Base-by-base conservation (phyloP, 2,113 vertebrate genomes). In the Serilophus lunatus region DNA sequence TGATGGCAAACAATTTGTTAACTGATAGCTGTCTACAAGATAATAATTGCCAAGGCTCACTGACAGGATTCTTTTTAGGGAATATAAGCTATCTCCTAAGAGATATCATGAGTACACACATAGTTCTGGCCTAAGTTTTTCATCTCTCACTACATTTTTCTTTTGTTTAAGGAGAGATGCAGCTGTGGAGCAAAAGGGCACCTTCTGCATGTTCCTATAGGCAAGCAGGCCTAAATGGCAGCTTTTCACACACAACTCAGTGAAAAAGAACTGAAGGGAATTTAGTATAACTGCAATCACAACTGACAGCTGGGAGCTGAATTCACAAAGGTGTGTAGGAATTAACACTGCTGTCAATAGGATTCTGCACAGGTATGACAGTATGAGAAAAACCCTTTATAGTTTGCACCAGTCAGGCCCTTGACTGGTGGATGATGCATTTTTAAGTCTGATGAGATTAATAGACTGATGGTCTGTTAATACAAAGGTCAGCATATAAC, bases 21-120 rank as follows among this genome's bases (percentile, higher is more conserved):
- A 36, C 9, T 31, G 47, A 31, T 49, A 74, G 82, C 33, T 40
- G 7, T 26, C 31, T 61, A 33, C 38, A 74, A 40, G 17, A 13
- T 59, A 66, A 28, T 36, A 6, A 54, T 80, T 81, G 77, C 42
- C 69, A 70, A 74, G 65, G 36, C 9, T 91, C 12, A 31, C 17
- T 78, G 53, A 49, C 35, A 82, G 31, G 12, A 70, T 24, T 31
- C 16, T 42, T 36, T 29, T 76, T n/a, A 70, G 25, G 82, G 14
- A 93, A 57, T 42, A 53, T 16, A 49, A 9, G 20, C 6, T 42
- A 28, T 79, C 40, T 71, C 71, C 38, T 68, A 17, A 61, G 57
- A 86, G 19, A 6, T 72, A 33, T 10, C 2, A 0, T 8, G 5
- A 3, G 5, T 15, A 24, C 8, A 51, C 12, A 18, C 6, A 7